Evolutionary conservation across 2,888 invertebrate species (phyloP), one percentile per base, ranked within the genome.

Genomic region (Tiliacea aurago): DNA sequence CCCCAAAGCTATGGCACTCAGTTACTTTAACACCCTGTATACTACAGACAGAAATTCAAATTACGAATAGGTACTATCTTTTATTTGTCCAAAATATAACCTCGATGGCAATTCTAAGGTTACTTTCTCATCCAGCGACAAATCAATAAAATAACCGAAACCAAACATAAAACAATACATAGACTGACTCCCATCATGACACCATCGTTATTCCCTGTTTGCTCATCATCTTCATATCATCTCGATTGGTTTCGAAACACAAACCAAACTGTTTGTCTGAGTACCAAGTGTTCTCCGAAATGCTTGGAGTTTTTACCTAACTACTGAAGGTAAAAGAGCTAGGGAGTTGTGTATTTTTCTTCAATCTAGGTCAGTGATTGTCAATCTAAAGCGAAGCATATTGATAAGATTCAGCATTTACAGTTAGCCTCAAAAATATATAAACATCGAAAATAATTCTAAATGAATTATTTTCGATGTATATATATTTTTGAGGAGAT

Each of bases 241-340:
- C 84, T 86, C 73, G 59, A 80, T 67, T 76, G 74, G 77, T 85
- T 85, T 81, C 80, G 71, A 85, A 84, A 85, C 78, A 86, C 77
- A 86, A 81, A 84, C 72, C 85, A 81, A 87, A 87, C 70, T 80
- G 73, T 87, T 86, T 82, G 80, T 70, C 58, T 41, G 61, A 37
- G 33, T 6, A 18, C 72, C 66, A 74, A 86, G 58, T 71, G 75
- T 85, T 86, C 87, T 74, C 9, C 20, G 87, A 82, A 86, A 71
- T 47, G 11, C 63, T 76, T 10, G 20, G 53, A 43, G 28, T 28
- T 64, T 71, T 74, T 75, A 70, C 71, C 59, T 47, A 62, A 72
- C 72, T 80, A 49, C 55, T 63, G 23, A 33, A 70, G 20, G 51
- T 37, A 20, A 68, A 53, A 69, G 76, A 71, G n/a, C n/a, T n/a